Conservation (phyloP, 2,888 invertebrate genomes). For the Drosophila vallismaia region DNA sequence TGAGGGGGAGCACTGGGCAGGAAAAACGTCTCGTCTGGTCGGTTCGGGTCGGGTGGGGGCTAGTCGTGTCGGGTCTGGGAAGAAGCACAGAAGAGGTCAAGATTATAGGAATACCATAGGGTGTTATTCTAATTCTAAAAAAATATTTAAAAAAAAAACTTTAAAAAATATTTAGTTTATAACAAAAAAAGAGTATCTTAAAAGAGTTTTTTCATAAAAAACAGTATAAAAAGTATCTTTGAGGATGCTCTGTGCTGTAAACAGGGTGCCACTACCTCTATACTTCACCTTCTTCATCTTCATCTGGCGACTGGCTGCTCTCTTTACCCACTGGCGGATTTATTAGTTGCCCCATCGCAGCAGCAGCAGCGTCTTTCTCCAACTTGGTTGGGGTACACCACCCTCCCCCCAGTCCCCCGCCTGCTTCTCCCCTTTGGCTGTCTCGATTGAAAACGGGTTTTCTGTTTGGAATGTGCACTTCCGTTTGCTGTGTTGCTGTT, state of each 20-base stretch:
- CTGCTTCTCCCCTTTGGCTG: constrained; percentile 22
- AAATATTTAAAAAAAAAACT: background rate
- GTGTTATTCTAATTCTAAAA: background rate
- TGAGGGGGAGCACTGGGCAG: constrained; percentile 40
- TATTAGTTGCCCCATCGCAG: constrained; percentile 67
- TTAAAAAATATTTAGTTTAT: background rate
- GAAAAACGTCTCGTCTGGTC: constrained; percentile 50
- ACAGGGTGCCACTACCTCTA: constrained; percentile 25
- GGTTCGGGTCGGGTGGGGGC: background rate
- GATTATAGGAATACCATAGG: background rate
- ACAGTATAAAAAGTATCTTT: background rate
- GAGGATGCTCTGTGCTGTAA: constrained; percentile 1
- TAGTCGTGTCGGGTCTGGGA: constrained; percentile 12
- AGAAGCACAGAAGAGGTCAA: constrained; percentile 56
- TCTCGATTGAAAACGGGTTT: constrained; percentile 69
- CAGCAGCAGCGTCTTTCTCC: constrained; percentile 60
- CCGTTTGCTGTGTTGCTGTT: constrained; percentile 68
- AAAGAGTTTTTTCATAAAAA: too few relatives aligned
- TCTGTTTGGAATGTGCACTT: constrained; percentile 79
- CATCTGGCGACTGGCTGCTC: constrained; percentile 65
- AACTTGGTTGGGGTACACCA: constrained; percentile 14
- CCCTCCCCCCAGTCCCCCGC: too few relatives aligned
- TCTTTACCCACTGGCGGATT: constrained; percentile 81
- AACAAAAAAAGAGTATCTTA: too few relatives aligned
- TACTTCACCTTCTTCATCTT: constrained; percentile 43